These are phyloP conservation scores for Panthera tigris DNA, from an alignment of 2,113 vertebrate genomes.

Conservation along the genomic window DNA sequence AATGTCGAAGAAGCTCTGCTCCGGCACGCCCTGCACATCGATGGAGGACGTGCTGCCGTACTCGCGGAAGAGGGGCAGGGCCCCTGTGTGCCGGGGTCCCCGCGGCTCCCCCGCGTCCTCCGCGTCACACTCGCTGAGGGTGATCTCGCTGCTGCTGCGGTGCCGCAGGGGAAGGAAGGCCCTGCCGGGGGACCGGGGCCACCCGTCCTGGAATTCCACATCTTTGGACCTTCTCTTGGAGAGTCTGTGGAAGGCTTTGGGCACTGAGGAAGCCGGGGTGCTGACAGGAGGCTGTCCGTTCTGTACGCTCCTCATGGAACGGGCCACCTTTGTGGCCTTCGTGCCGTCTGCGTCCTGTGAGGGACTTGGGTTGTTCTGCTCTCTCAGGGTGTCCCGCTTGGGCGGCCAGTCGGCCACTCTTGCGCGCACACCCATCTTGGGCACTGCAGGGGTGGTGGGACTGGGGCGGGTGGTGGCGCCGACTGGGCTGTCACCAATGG, in stretches of 20 bases:
- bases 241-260: conserved; percentile 82
- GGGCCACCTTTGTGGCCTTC: conserved; percentile 71
- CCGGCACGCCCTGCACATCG: conserved; percentile 90
- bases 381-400: conserved; percentile 87
- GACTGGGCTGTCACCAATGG: conserved; percentile 35
- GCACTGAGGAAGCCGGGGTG: conserved; percentile 63
- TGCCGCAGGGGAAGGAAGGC: conserved; percentile 87
- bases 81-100: conserved; percentile 39
- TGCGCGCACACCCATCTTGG: conserved; percentile 96
- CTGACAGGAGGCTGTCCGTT: conserved; percentile 75
- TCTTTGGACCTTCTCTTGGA: conserved; percentile 88
- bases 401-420: conserved; percentile 96
- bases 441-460: conserved; percentile 84
- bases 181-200: conserved; percentile 77
- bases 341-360: conserved; percentile 68
- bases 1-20: conserved; percentile 95
- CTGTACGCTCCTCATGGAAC: conserved; percentile 66
- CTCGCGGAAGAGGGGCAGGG: conserved; percentile 88
- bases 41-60: conserved; percentile 98
- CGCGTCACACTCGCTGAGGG: conserved; percentile 92
- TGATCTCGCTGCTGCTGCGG: conserved; percentile 95
- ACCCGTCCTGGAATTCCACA: conserved; percentile 88
- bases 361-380: conserved; percentile 78
- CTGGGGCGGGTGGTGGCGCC: conserved; percentile 70
- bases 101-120: conserved; percentile 72